Conservation (phyloP, 2,888 invertebrate genomes). For the Sympetrum striolatum region DNA sequence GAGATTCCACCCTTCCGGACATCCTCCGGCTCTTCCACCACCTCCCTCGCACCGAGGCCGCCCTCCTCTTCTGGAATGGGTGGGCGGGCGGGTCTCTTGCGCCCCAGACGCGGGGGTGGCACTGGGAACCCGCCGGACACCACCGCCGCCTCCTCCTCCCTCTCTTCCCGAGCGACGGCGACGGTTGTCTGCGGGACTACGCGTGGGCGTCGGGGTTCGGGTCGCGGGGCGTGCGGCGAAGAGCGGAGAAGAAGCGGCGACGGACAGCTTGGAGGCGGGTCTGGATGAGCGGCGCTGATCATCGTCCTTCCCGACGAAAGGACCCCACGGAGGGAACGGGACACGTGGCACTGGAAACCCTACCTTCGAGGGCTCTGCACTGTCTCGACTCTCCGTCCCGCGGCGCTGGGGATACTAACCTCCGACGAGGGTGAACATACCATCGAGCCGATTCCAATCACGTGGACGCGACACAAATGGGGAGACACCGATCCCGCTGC, state of each 20-base stretch:
- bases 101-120: constrained; percentile 25
- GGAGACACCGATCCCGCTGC: background rate
- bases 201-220: constrained; percentile 38
- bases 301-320: background rate
- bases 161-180: constrained; percentile 1
- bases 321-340: background rate
- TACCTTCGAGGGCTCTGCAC: background rate
- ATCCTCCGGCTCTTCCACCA: background rate
- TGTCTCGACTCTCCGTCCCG: background rate
- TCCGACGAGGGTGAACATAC: background rate
- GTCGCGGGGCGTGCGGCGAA: constrained; percentile 7
- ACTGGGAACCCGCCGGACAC: background rate
- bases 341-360: background rate
- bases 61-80: constrained; percentile 21
- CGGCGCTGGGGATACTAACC: background rate
- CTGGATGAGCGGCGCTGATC: constrained; percentile 35
- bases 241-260: constrained; percentile 21
- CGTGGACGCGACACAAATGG: constrained; percentile 13
- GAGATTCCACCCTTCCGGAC: background rate
- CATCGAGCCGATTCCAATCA: constrained; percentile 20
- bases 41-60: background rate
- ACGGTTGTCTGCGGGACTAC: constrained; percentile 10
- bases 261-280: constrained; percentile 26
- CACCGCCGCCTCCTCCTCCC: background rate
- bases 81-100: constrained; percentile 30